phyloP scores from a whole-genome alignment of 1,140 invertebrate species.

The Wiebesia pumilae region DNA sequence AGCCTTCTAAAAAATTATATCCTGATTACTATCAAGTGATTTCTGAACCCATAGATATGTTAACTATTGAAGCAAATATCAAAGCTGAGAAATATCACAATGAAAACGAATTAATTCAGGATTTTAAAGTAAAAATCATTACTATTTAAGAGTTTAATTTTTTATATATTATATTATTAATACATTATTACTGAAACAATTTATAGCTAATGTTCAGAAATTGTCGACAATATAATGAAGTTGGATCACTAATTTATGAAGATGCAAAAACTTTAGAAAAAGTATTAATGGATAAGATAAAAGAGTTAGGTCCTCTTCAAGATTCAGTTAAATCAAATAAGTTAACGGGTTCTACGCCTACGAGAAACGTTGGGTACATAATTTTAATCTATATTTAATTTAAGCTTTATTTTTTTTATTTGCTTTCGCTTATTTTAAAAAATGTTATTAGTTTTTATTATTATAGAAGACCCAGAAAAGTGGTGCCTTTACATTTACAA shows the following conservation, averaged over 20 bases:
- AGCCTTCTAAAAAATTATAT: conserved; percentile 96
- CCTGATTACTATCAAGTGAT: conserved; percentile 98
- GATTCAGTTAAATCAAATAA: conserved; percentile 63
- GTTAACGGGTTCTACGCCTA: conserved; percentile 67
- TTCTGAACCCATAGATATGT: conserved; percentile 94
- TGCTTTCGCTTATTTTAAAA: conserved; percentile 38
- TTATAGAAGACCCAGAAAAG: conserved; percentile 73
- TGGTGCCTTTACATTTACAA: conserved; percentile 79
- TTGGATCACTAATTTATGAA: conserved; percentile 94
- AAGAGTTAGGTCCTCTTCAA: conserved; percentile 80
- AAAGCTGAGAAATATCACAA: conserved; percentile 81
- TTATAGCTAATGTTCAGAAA: conserved; percentile 90
- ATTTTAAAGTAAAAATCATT: conserved; percentile 78
- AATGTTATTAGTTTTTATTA: conserved; percentile 49
- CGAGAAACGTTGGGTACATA: conserved; percentile 69
- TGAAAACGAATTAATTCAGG: conserved; percentile 81
- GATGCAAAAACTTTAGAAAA: conserved; percentile 93
- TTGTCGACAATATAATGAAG: conserved; percentile 96
- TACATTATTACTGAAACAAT: not conserved
- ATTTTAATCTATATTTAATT: conserved; percentile 39
- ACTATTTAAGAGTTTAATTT: conserved; percentile 3
- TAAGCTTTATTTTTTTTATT: conserved; percentile 51
- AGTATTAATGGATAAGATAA: conserved; percentile 88
- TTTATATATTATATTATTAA: not conserved
- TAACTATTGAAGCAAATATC: conserved; percentile 94